Percentiles rank a stretch among this genome's conserved stretches.
Conservation (phyloP, 2,888 invertebrate species). For the Andrena flavipes region DNA sequence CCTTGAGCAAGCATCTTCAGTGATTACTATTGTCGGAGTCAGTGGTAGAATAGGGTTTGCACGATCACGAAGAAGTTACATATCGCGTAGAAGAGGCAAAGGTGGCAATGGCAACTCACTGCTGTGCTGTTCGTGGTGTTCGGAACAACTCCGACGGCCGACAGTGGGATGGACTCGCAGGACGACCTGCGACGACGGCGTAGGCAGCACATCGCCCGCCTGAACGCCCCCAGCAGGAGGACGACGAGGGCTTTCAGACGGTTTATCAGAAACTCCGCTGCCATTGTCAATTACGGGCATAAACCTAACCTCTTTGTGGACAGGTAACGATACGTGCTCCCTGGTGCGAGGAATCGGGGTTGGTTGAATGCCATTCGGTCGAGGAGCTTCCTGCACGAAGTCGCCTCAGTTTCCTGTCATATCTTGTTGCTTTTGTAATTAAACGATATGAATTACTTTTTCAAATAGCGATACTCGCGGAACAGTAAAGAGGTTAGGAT, state of each 20-base stretch:
- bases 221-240: conserved; percentile 86
- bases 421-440: background rate
- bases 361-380: conserved; percentile 53
- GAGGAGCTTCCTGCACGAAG: background rate
- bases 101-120: conserved; percentile 44
- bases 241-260: conserved; percentile 87
- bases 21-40: conserved; percentile 54
- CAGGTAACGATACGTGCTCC: conserved; percentile 3
- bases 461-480: background rate
- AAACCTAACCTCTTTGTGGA: conserved; percentile 48
- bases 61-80: conserved; percentile 13
- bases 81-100: background rate
- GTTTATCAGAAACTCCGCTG: conserved; percentile 85
- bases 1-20: conserved; percentile 72
- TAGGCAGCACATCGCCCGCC: conserved; percentile 88
- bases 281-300: conserved; percentile 76
- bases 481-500: conserved; percentile 24
- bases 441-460: background rate
- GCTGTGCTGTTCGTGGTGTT: conserved; percentile 67
- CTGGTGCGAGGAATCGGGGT: conserved; percentile 16
- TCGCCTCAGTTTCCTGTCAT: background rate
- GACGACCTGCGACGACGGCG: conserved; percentile 86
- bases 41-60: conserved; percentile 43
- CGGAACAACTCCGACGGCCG: conserved; percentile 86
- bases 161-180: conserved; percentile 87